phyloP scores from a whole-genome alignment of 2,888 invertebrate genomes.

The Yponomeuta malinellus region DNA sequence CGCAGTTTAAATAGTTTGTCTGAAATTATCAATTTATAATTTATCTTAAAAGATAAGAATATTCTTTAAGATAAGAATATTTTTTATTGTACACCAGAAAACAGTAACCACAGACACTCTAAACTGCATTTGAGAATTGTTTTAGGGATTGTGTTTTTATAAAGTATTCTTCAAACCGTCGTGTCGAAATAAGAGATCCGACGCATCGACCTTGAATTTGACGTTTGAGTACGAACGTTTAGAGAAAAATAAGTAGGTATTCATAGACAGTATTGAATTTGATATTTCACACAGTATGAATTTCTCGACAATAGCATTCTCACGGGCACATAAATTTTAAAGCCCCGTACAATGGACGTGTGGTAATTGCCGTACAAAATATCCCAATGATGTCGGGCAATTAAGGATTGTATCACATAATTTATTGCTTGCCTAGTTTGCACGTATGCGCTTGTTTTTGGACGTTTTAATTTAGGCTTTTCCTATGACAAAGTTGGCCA shows the following conservation, averaged over 20 bases:
- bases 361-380: constrained; percentile 11
- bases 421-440: background rate
- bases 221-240: background rate
- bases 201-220: background rate
- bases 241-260: background rate
- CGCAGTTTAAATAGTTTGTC: too few relatives aligned
- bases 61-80: too few relatives aligned
- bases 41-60: too few relatives aligned
- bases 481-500: background rate
- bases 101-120: too few relatives aligned
- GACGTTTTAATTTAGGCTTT: background rate
- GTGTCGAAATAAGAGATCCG: background rate
- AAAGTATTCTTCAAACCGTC: background rate
- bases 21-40: too few relatives aligned
- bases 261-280: background rate
- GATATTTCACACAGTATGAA: constrained; percentile 3
- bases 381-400: constrained; percentile 2
- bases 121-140: too few relatives aligned
- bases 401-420: constrained; percentile 1
- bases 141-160: too few relatives aligned
- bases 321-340: background rate
- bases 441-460: background rate
- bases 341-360: constrained; percentile 1
- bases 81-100: too few relatives aligned
- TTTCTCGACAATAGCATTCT: constrained; percentile 11